These are phyloP conservation scores for Ptychoptera contaminata DNA, from an alignment of 2,888 invertebrate species.

Conservation along the genomic window DNA sequence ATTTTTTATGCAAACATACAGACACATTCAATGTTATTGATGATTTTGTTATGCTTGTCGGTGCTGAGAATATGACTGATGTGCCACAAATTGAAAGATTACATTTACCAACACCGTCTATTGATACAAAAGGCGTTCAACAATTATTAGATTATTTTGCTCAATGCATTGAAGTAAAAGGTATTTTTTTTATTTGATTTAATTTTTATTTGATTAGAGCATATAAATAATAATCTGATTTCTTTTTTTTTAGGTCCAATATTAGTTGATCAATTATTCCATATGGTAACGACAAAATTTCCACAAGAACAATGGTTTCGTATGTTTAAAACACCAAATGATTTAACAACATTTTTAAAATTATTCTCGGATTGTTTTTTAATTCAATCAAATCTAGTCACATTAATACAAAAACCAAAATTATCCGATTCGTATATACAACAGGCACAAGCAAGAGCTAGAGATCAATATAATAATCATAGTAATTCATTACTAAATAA, in stretches of 20 bases:
- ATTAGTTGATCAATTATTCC: constrained; percentile 75
- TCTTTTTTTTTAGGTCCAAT: constrained; percentile 47
- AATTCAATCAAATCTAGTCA: constrained; percentile 83
- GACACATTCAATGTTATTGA: constrained; percentile 76
- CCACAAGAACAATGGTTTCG: constrained; percentile 66
- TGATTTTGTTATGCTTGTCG: constrained; percentile 66
- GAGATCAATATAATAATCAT: constrained; percentile 24
- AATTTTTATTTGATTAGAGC: neutral
- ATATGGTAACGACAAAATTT: constrained; percentile 58
- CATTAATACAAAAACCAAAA: constrained; percentile 62
- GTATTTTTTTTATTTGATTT: constrained; percentile 13
- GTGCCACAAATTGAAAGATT: constrained; percentile 48
- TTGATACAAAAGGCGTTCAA: constrained; percentile 71
- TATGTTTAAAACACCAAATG: constrained; percentile 81
- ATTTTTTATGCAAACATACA: constrained; percentile 71
- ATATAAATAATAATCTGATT: too few species aligned
- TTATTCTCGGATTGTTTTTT: constrained; percentile 90
- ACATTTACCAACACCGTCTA: constrained; percentile 56
- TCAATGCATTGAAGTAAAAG: constrained; percentile 64
- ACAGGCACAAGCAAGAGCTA: constrained; percentile 28
- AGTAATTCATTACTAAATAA: constrained; percentile 18
- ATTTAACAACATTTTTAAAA: constrained; percentile 77
- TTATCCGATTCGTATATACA: constrained; percentile 38
- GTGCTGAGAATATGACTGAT: constrained; percentile 49
- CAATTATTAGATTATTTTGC: constrained; percentile 68